Evolutionary conservation across 92 coral and sea anemone species (phyloP).

Genomic region (Desmophyllum pertusum): DNA sequence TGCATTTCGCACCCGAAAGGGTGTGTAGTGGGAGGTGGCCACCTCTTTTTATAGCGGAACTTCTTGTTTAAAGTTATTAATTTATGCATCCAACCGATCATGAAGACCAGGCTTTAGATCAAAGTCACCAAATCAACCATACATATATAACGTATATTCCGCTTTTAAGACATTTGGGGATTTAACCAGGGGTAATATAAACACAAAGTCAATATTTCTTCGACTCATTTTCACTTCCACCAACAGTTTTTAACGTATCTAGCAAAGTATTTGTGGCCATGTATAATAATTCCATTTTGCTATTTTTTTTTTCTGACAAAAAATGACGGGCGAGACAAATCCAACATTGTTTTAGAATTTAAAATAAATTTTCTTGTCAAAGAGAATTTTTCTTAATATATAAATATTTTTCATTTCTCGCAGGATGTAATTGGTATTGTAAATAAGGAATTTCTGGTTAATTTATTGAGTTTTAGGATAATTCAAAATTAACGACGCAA

Average conservation of each 20-base stretch:
- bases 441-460: not conserved
- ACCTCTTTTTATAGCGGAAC: too few relatives aligned
- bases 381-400: not conserved
- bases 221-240: not conserved
- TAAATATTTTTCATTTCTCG: not conserved
- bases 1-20: too few relatives aligned
- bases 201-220: not conserved
- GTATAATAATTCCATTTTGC: not conserved
- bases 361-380: not conserved
- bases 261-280: not conserved
- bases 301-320: not conserved
- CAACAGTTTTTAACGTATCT: not conserved
- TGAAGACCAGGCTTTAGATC: not conserved
- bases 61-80: too few relatives aligned
- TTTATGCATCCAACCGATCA: not conserved
- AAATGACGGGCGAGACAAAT: not conserved
- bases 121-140: not conserved
- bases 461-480: conserved; percentile 1
- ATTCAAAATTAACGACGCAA: not conserved
- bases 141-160: not conserved
- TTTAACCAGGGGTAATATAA: not conserved
- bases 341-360: not conserved
- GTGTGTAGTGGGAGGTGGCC: too few relatives aligned
- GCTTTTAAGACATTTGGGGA: not conserved
- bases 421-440: not conserved